A percentile compares a stretch with the other conserved stretches of the same genome.
phyloP scores from a whole-genome alignment of 2,888 invertebrate species.

The Cyaniris semiargus region DNA sequence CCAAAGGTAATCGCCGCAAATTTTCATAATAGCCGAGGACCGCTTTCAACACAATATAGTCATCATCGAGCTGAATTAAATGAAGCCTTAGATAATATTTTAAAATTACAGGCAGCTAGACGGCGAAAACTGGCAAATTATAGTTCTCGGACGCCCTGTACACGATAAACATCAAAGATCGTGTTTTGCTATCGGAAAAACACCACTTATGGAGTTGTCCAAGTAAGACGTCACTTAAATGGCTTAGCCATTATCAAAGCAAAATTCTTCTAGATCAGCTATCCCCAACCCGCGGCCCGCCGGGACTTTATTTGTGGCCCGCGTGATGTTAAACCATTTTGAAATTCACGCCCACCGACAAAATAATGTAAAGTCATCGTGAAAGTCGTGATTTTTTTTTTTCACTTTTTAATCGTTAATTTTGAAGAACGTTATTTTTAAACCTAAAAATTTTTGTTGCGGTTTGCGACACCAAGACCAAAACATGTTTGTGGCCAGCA shows the following conservation, averaged over 20 bases:
- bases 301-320: too few species aligned
- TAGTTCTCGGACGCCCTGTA: conserved; percentile 59
- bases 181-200: conserved; percentile 56
- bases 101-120: conserved; percentile 73
- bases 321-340: too few species aligned
- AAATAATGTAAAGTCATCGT: too few species aligned
- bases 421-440: too few species aligned
- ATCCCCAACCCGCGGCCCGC: too few species aligned
- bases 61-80: conserved; percentile 43
- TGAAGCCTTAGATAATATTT: conserved; percentile 67
- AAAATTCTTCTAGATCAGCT: neutral
- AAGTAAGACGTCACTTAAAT: conserved; percentile 28
- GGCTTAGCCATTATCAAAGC: neutral
- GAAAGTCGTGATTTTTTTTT: too few species aligned
- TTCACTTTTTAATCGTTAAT: too few species aligned
- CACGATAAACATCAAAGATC: conserved; percentile 65
- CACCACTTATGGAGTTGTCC: conserved; percentile 53
- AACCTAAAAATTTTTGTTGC: too few species aligned
- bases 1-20: conserved; percentile 33
- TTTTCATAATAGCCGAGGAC: conserved; percentile 16
- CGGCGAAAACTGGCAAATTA: conserved; percentile 76
- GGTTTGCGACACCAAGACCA: too few species aligned
- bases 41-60: neutral
- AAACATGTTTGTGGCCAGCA: too few species aligned
- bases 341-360: too few species aligned